phyloP scores from a whole-genome alignment of 2,888 invertebrate species.

The Ethmia dodecea region DNA sequence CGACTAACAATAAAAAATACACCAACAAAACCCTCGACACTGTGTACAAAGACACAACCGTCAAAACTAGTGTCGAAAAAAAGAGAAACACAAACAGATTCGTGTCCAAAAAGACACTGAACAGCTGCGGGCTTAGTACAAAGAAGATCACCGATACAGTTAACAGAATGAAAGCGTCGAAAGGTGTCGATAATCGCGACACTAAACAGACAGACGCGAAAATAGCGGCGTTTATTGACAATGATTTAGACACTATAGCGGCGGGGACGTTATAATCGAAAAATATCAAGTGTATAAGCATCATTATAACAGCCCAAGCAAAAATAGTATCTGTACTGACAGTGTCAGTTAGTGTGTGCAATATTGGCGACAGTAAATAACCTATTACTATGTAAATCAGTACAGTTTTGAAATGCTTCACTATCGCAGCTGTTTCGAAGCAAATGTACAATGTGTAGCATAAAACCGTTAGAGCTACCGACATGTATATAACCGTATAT shows the following conservation, averaged over 20 bases:
- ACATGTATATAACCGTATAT: conserved; percentile 78
- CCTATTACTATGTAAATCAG: conserved; percentile 91
- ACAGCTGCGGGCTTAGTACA: conserved; percentile 90
- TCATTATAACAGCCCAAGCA: conserved; percentile 92
- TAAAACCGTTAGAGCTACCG: conserved; percentile 71
- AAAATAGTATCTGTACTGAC: conserved; percentile 99
- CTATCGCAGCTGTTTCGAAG: conserved; percentile 35
- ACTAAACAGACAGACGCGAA: conserved; percentile 97
- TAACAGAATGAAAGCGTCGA: conserved; percentile 93
- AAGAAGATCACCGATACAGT: conserved; percentile 93
- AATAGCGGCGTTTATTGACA: conserved; percentile 96
- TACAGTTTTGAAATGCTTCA: conserved; percentile 85
- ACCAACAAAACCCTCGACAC: conserved; percentile 77
- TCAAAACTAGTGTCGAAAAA: conserved; percentile 65
- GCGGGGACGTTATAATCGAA: conserved; percentile 94
- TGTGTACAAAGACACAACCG: conserved; percentile 68
- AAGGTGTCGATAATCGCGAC: conserved; percentile 90
- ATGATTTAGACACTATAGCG: conserved; percentile 92
- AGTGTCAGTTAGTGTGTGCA: conserved; percentile 96
- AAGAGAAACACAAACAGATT: conserved; percentile 73
- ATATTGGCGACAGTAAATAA: conserved; percentile 91
- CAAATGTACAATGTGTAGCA: conserved; percentile 81
- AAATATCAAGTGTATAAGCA: conserved; percentile 92
- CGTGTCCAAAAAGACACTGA: conserved; percentile 79
- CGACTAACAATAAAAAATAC: conserved; percentile 78